Evolutionary conservation across 2,888 invertebrate genomes (phyloP).

Genomic region (Xanthorhoe spadicearia): DNA sequence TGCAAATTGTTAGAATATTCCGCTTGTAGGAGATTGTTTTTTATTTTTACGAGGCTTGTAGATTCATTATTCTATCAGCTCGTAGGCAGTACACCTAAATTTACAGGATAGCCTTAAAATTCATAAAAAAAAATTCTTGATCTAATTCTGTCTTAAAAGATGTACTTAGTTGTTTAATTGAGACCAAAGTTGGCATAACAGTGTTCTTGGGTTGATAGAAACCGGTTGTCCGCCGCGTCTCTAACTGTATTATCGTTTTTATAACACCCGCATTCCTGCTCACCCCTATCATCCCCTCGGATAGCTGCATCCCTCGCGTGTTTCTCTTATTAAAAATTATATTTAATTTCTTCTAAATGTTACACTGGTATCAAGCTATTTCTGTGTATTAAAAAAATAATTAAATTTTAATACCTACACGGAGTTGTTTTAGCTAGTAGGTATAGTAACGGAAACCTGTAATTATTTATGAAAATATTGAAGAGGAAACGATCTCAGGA

Average conservation of each 20-base stretch:
- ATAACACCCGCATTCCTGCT: conserved; percentile 75
- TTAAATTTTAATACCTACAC: no score
- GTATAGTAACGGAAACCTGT: no score
- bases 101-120: background rate
- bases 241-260: conserved; percentile 81
- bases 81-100: background rate
- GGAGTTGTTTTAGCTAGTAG: no score
- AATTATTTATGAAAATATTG: no score
- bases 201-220: conserved; percentile 52
- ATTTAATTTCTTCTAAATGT: conserved; percentile 10
- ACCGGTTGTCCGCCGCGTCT: conserved; percentile 72
- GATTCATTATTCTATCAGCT: conserved; percentile 7
- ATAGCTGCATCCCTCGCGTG: conserved; percentile 46
- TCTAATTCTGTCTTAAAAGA: background rate
- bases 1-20: conserved; percentile 65
- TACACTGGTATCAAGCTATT: background rate
- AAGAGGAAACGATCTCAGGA: no score
- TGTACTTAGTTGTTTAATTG: conserved; percentile 7
- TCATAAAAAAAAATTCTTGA: background rate
- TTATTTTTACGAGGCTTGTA: conserved; percentile 41
- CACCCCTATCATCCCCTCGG: conserved; percentile 70
- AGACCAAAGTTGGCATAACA: conserved; percentile 54
- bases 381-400: no score
- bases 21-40: conserved; percentile 48
- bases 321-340: conserved; percentile 39